phyloP scores from a whole-genome alignment of 2,888 invertebrate genomes.

The Vesta saturnalis region DNA sequence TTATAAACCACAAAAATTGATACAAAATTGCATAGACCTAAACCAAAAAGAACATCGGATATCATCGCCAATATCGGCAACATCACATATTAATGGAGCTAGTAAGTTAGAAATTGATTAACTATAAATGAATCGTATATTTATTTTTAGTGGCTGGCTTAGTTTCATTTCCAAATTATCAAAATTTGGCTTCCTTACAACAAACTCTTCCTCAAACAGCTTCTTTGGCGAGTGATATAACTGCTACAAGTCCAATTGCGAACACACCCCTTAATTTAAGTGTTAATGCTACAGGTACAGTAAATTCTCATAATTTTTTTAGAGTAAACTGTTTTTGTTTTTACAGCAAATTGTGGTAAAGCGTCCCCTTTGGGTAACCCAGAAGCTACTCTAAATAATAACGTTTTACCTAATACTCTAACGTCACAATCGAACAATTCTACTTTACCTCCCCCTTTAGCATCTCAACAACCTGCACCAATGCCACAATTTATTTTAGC shows the following conservation, averaged over 20 bases:
- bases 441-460: slow-evolving; percentile 67
- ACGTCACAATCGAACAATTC: slow-evolving; percentile 62
- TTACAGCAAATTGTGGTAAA: slow-evolving; percentile 17
- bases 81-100: slow-evolving; percentile 72
- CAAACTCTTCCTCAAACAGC: slow-evolving; percentile 71
- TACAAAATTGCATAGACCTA: slow-evolving; percentile 44
- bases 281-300: slow-evolving; percentile 66
- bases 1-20: slow-evolving; percentile 52
- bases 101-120: slow-evolving; percentile 63
- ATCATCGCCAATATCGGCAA: slow-evolving; percentile 62
- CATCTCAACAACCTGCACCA: slow-evolving; percentile 70
- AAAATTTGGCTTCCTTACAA: slow-evolving; percentile 79
- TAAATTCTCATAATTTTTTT: neutral
- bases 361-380: slow-evolving; percentile 11
- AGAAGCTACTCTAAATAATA: slow-evolving; percentile 44
- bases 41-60: slow-evolving; percentile 50
- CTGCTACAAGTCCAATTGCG: slow-evolving; percentile 68
- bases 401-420: slow-evolving; percentile 41
- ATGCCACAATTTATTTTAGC: slow-evolving; percentile 94
- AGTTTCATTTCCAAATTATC: slow-evolving; percentile 79
- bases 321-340: neutral
- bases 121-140: neutral
- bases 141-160: slow-evolving; percentile 73
- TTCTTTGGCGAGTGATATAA: slow-evolving; percentile 68
- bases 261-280: slow-evolving; percentile 87